Evolutionary conservation across 2,888 invertebrate genomes (phyloP), one percentile per base, ranked within the genome.

Genomic region (Ennomos quercinarius): DNA sequence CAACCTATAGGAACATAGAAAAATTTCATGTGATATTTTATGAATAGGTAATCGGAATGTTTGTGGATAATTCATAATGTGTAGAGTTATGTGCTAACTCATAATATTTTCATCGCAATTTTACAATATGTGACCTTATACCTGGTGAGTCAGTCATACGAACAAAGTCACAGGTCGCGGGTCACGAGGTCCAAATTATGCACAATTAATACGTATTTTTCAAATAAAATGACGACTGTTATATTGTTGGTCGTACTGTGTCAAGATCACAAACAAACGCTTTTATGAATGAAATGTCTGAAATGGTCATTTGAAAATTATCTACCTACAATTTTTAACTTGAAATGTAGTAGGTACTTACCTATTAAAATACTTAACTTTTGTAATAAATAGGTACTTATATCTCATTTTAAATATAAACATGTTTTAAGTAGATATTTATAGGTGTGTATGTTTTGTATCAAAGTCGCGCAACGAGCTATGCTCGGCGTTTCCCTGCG

Each of bases 131-230:
- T 27, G 68, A 57, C 63, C 64, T 64, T 59, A 59, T 12, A 41
- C 35, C 41, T 57, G 45, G 41, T 53, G 62, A 57, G 48, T 63
- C 55, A 61, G 61, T 6, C 5, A 46, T 43, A 34, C 27, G 35
- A 42, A 55, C 11, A 10, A 10, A 13, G 47, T 46, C 47, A 41
- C 57, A 53, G 52, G 57, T 49, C 60, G 40, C 49, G 50, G 52
- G 68, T 73, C 68, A 67, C 68, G 67, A 65, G 63, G 40, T 53
- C 61, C 64, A 57, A 64, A 66, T 64, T 64, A 58, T 42, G n/a
- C 39, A 45, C 34, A 39, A 34, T 1, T 53, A 53, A 27, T 53
- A 61, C 63, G 61, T 62, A 37, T 65, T 59, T 52, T 64, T 55
- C 58, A 55, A 50, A 50, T 50, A 48, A 49, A 27, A 27, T 27